A percentile compares a stretch with the other conserved stretches of the same genome.
Conservation (phyloP, 2,113 vertebrate genomes). For the Stictonetta naevosa region DNA sequence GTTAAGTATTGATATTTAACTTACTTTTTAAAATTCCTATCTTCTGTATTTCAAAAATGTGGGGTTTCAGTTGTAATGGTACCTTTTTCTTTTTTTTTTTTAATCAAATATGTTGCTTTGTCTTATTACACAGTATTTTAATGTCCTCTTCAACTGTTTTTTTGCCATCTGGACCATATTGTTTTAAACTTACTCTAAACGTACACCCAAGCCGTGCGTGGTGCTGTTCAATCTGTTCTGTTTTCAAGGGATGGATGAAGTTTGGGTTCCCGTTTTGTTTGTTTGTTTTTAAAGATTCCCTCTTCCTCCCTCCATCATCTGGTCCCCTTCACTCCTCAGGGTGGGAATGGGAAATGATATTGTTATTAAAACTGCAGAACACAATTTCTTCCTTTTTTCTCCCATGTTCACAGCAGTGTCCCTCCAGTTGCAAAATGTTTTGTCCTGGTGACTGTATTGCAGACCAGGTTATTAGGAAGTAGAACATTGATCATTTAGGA, state of each 20-base stretch:
- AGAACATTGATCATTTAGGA: slow-evolving; percentile 67
- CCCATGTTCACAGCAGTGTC: slow-evolving; percentile 35
- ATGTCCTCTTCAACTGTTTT: slow-evolving; percentile 51
- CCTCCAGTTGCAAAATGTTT: slow-evolving; percentile 57
- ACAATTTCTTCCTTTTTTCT: not conserved
- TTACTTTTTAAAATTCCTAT: slow-evolving; percentile 31
- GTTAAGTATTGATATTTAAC: slow-evolving; percentile 5
- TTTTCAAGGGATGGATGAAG: slow-evolving; percentile 45
- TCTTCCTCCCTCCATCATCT: not conserved
- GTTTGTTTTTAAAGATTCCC: not conserved
- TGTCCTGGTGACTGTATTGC: slow-evolving; percentile 55
- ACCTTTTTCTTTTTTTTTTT: slow-evolving; percentile 67
- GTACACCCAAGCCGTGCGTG: slow-evolving; percentile 20
- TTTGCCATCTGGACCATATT: slow-evolving; percentile 59
- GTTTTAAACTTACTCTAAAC: slow-evolving; percentile 60
- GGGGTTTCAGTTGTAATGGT: slow-evolving; percentile 28
- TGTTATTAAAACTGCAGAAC: not conserved
- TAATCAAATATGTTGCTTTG: slow-evolving; percentile 55
- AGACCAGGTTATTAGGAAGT: slow-evolving; percentile 62
- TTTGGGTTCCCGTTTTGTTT: slow-evolving; percentile 42
- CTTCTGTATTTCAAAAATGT: slow-evolving; percentile 58
- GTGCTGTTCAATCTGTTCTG: slow-evolving; percentile 50
- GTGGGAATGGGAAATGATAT: not conserved
- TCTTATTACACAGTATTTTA: slow-evolving; percentile 40
- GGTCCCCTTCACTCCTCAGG: not conserved